Conservation (phyloP, 2,797 vertebrate species). For the Cynodonichthys magdalenae region DNA sequence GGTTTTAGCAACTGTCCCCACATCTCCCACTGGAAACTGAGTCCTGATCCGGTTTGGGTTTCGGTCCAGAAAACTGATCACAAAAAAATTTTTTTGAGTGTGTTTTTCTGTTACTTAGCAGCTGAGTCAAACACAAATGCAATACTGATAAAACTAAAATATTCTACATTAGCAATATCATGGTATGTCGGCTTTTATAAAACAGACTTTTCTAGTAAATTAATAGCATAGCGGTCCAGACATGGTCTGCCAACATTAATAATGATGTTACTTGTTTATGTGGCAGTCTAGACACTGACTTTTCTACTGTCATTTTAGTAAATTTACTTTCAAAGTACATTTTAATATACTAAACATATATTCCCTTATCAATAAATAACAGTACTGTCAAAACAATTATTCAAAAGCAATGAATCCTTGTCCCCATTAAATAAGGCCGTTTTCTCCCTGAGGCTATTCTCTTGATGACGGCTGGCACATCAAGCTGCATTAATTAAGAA, state of each 20-base stretch:
- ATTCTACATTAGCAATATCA: not conserved
- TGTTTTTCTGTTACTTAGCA: conserved; percentile 8
- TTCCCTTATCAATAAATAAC: conserved; percentile 69
- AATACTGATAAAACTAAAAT: conserved; percentile 14
- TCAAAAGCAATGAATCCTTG: conserved; percentile 74
- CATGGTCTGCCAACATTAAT: conserved; percentile 14
- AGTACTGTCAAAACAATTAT: conserved; percentile 59
- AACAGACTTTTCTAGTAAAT: conserved; percentile 13
- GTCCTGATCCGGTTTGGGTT: conserved; percentile 25
- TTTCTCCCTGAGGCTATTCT: conserved; percentile 60
- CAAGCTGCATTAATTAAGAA: conserved; percentile 63
- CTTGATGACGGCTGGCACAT: conserved; percentile 52
- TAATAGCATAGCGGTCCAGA: conserved; percentile 12
- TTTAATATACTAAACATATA: conserved; percentile 40
- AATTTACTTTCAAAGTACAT: conserved; percentile 36
- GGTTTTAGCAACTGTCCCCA: conserved; percentile 61
- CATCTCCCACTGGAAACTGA: conserved; percentile 62
- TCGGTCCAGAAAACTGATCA: conserved; percentile 12
- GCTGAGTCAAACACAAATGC: conserved; percentile 15
- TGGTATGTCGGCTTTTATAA: too few relatives aligned
- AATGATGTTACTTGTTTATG: conserved; percentile 35
- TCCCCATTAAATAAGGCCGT: conserved; percentile 69
- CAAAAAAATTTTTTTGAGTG: conserved; percentile 6
- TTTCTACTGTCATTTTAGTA: conserved; percentile 41
- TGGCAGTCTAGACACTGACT: conserved; percentile 26